Evolutionary conservation across 64 coral and sea anemone genomes (phyloP).

Genomic region (Actinia equina): DNA sequence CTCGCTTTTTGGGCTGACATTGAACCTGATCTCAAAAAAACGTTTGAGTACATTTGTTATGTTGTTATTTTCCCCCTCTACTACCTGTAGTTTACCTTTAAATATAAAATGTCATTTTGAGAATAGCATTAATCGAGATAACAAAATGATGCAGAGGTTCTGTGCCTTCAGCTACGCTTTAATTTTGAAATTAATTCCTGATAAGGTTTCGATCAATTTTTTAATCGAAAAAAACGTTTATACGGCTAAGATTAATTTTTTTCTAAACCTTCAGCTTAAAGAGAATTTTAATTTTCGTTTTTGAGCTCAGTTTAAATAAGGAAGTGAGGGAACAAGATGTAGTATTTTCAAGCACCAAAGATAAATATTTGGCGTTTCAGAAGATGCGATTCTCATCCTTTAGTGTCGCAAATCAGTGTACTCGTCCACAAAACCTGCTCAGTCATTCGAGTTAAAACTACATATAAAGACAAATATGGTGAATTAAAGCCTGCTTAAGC

Average conservation of each 20-base stretch:
- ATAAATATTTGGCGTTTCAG: not conserved
- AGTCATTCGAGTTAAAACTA: not conserved
- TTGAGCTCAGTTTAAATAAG: not conserved
- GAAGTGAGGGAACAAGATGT: not conserved
- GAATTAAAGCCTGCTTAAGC: not conserved
- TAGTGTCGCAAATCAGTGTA: not conserved
- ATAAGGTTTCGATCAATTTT: not conserved
- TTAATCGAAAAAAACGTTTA: not conserved
- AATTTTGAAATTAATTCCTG: not conserved
- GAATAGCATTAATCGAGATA: not conserved
- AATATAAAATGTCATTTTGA: not conserved
- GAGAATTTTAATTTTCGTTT: not conserved
- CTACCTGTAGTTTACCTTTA: not conserved
- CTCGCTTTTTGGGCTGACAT: not conserved
- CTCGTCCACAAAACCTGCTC: not conserved
- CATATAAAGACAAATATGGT: not conserved
- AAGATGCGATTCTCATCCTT: not conserved
- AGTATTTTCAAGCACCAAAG: not conserved
- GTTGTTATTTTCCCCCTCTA: not conserved
- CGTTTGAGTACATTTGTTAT: not conserved
- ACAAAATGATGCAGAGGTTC: no score
- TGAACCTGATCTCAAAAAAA: not conserved
- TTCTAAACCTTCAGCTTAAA: no score
- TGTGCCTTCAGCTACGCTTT: not conserved
- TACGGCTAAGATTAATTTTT: no score